Base-by-base conservation (phyloP, 2,888 invertebrate species). In the Phorcus lineatus region DNA sequence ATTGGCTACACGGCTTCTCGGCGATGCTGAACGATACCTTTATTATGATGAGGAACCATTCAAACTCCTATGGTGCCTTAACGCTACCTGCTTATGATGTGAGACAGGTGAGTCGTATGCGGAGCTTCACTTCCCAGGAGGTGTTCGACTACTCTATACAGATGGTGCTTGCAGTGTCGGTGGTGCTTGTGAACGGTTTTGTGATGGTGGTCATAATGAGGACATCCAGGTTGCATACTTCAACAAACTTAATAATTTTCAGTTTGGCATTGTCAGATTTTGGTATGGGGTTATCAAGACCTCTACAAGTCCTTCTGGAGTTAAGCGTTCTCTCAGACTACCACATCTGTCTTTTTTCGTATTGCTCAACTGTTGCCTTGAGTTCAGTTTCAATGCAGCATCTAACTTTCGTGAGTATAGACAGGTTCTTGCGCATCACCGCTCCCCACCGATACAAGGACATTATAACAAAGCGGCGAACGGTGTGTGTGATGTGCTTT, bases 221-320 rank as follows among this genome's bases (percentile, higher is more conserved):
- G n/a, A 57, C 57, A 28, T 17, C n/a, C 16, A 19, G 24, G 24
- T 36, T 77, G 13, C 36, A 54, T 9, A 55, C 77, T 7, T 36
- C 54, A 55, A 57, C 77, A 9, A 53, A 77, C 31, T 55, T 57
- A 16, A 77, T 77, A 17, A 77, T 77, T n/a, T 55, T 24, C 16
- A 77, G 77, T 55, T 57, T 77, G 22, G 57, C 77, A 17, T 9
- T 52, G 22, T 54, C 77, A 19, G 77, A 77, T 77, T 77, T 77
- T 24, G n/a, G 54, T 3, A 40, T 77, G 36, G 77, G 77, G 4
- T n/a, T 77, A 9, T 16, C 31, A 9, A 17, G 53, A n/a, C 77
- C 77, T 19, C 36, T 77, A 2, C 31, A 57, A n/a, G 16, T 36
- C 19, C 22, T 77, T 7, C 57, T 57, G 28, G 77, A 77, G 52